A percentile compares a stretch with the other conserved stretches of the same genome.
Evolutionary conservation across 1,140 invertebrate species (phyloP).

Genomic region (Atta cephalotes): DNA sequence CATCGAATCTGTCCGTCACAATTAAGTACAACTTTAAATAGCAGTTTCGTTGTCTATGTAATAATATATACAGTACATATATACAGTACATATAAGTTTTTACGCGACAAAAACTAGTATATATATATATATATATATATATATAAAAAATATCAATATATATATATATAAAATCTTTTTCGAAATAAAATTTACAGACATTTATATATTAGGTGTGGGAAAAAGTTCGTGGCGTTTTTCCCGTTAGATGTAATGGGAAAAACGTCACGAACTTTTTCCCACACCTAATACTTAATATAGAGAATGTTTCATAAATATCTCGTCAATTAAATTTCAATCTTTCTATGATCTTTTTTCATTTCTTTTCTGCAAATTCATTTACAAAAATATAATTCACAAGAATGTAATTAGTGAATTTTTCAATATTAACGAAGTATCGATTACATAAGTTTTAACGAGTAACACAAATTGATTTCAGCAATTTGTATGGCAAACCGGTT

Average conservation of each 20-base stretch:
- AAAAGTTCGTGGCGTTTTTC: too few species aligned
- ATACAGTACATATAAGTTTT: background rate
- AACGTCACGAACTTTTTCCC: too few species aligned
- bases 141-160: background rate
- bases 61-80: background rate
- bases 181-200: background rate
- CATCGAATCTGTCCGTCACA: background rate
- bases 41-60: background rate
- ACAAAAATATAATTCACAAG: background rate
- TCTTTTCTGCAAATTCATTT: background rate
- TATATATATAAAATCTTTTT: background rate
- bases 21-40: background rate
- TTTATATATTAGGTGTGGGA: background rate
- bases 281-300: background rate
- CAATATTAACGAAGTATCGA: constrained; percentile 9
- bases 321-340: background rate
- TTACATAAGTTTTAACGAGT: constrained; percentile 18
- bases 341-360: background rate
- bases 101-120: background rate
- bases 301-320: background rate
- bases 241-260: too few species aligned
- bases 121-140: background rate
- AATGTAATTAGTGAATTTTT: constrained; percentile 28
- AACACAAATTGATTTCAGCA: constrained; percentile 33
- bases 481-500: constrained; percentile 23